phyloP scores from a whole-genome alignment of 2,888 invertebrate genomes.

The Clistopyga incitator region DNA sequence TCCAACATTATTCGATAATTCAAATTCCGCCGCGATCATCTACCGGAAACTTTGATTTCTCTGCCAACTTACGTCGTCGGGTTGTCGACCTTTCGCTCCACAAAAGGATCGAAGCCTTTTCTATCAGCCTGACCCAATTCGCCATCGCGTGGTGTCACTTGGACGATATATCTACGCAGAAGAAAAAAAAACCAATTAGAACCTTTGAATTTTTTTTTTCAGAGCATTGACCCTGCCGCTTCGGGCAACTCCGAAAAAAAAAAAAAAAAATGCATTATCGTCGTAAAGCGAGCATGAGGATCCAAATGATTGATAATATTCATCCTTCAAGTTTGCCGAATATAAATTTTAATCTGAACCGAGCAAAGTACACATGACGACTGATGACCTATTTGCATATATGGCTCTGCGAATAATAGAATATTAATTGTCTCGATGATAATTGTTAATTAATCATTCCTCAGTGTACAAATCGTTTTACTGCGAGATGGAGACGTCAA shows the following conservation, averaged over 20 bases:
- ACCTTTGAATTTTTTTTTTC: too few species aligned
- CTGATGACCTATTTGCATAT: conserved; percentile 22
- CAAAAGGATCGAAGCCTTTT: conserved; percentile 90
- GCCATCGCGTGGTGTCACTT: conserved; percentile 86
- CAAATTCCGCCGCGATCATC: not conserved
- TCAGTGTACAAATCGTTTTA: conserved; percentile 23
- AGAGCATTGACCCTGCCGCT: too few species aligned
- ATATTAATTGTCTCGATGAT: conserved; percentile 27
- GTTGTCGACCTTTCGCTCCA: conserved; percentile 89
- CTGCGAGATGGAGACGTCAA: conserved; percentile 7
- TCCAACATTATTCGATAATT: conserved; percentile 19
- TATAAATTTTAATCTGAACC: not conserved
- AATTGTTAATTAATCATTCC: conserved; percentile 21
- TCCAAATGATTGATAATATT: not conserved
- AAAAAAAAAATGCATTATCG: too few species aligned
- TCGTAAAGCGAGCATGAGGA: too few species aligned
- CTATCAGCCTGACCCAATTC: conserved; percentile 85
- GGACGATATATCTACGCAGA: conserved; percentile 86
- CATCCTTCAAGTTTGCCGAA: not conserved
- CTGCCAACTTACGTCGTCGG: conserved; percentile 91
- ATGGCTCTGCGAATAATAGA: not conserved
- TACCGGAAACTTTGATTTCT: not conserved
- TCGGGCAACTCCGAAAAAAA: too few species aligned
- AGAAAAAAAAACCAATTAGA: conserved; percentile 44
- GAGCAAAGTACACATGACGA: conserved; percentile 19